phyloP scores from a whole-genome alignment of 2,797 vertebrate genomes.

The Urocyon cinereoargenteus region DNA sequence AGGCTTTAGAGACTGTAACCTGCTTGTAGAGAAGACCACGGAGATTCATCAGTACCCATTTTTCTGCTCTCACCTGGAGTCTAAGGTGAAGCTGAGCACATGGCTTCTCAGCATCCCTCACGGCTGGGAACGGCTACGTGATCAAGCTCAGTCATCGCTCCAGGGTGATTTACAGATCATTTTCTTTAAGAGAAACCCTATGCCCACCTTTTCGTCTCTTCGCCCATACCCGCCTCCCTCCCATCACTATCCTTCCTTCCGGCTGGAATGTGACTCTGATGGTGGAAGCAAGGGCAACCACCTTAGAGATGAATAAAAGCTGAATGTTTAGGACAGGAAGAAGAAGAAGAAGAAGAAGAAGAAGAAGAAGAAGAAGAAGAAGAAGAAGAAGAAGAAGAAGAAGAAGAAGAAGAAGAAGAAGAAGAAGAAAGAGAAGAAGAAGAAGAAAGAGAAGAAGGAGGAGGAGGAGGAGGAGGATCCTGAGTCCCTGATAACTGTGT shows the following conservation, averaged over 20 bases:
- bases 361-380: no score
- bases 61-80: background rate
- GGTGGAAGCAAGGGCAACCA: background rate
- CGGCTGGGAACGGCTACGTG: background rate
- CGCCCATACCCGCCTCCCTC: background rate
- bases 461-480: no score
- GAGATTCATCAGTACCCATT: background rate
- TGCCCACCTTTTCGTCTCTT: background rate
- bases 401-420: fast-evolving
- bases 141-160: background rate
- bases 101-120: background rate
- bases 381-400: no score
- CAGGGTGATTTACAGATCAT: background rate
- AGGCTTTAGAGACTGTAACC: background rate
- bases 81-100: background rate
- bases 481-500: background rate
- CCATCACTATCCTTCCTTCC: background rate
- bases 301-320: background rate
- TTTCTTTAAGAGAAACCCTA: background rate
- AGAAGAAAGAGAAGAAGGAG: no score
- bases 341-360: background rate
- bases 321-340: background rate
- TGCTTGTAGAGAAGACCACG: background rate
- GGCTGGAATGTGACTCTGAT: background rate
- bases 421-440: fast-evolving